Evolutionary conservation across 2,888 invertebrate genomes (phyloP).

Genomic region (Tolmerus cingulatus): DNA sequence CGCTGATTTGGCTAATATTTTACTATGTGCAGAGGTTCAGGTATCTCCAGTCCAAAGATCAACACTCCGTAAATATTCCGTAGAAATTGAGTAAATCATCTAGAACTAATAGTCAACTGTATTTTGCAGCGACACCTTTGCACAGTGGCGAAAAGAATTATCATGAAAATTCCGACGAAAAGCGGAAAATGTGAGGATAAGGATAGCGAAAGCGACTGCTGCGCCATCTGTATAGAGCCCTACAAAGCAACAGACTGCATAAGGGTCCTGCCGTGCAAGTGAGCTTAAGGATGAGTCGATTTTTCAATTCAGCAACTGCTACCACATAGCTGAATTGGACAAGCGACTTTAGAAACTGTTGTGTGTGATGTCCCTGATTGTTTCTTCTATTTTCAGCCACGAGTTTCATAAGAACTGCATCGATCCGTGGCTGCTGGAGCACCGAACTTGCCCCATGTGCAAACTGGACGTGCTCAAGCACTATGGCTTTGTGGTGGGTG

Average conservation of each 20-base stretch:
- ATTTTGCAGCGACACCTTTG: slow-evolving; percentile 82
- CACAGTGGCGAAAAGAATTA: slow-evolving; percentile 91
- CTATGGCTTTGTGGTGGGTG: slow-evolving; percentile 85
- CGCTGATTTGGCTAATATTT: slow-evolving; percentile 93
- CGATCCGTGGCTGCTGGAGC: slow-evolving; percentile 94
- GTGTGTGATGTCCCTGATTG: background rate
- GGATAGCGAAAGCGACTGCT: slow-evolving; percentile 88
- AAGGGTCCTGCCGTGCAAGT: slow-evolving; percentile 91
- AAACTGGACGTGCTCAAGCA: slow-evolving; percentile 94
- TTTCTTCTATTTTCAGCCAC: slow-evolving; percentile 70
- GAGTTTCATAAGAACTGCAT: slow-evolving; percentile 96
- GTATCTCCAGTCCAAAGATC: slow-evolving; percentile 93
- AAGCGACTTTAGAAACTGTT: background rate
- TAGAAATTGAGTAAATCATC: background rate
- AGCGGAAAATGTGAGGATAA: slow-evolving; percentile 86
- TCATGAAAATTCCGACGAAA: slow-evolving; percentile 91
- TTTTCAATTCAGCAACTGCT: background rate
- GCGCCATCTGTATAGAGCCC: slow-evolving; percentile 94
- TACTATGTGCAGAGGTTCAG: slow-evolving; percentile 95
- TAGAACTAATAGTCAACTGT: background rate
- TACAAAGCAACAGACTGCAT: slow-evolving; percentile 88
- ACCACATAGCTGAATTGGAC: background rate
- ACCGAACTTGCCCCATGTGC: slow-evolving; percentile 96
- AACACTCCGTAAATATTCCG: slow-evolving; percentile 76
- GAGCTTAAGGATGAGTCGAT: slow-evolving; percentile 57